Conservation (phyloP, 2,113 vertebrate genomes). For the Lamprologus ornatipinnis region DNA sequence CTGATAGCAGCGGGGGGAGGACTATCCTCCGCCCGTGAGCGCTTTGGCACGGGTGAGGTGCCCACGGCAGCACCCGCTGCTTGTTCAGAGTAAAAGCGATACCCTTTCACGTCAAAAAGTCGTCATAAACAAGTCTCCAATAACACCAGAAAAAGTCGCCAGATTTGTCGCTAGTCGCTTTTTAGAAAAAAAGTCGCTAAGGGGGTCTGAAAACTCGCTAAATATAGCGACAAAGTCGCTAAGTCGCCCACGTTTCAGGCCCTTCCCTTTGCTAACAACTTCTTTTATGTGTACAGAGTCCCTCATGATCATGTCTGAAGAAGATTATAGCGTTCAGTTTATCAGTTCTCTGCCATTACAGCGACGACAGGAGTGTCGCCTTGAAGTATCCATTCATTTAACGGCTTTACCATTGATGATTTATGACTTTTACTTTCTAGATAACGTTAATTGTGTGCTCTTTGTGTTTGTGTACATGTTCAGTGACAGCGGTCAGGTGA, state of each 20-base stretch:
- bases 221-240: no score
- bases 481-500: conserved; percentile 72
- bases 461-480: background rate
- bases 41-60: no score
- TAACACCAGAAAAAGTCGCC: no score
- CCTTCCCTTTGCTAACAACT: background rate
- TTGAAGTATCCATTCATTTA: background rate
- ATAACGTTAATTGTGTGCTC: background rate
- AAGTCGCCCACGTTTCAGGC: background rate
- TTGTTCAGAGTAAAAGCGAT: no score
- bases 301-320: background rate
- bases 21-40: no score
- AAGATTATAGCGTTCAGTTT: background rate
- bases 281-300: background rate
- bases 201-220: no score
- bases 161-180: no score
- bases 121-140: no score
- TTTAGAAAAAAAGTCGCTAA: no score
- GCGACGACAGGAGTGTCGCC: background rate
- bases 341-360: background rate
- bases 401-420: background rate
- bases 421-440: background rate
- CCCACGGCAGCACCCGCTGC: no score
- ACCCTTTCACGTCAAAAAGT: no score
- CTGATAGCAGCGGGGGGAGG: no score